Base-by-base conservation (phyloP, 2,797 vertebrate species). In the Sebastes cheni region DNA sequence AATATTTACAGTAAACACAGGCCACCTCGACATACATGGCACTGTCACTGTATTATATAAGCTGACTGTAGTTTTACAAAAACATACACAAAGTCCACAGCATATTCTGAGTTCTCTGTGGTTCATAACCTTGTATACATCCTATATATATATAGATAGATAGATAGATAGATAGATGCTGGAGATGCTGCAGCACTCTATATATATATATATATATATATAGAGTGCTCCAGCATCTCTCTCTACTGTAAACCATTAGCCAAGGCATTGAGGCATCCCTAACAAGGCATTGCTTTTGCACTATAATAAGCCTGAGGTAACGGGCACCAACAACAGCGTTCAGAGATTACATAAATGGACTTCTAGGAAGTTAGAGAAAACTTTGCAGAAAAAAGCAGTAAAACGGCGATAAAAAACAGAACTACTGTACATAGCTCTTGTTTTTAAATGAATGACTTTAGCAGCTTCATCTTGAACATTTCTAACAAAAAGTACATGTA, bases 201-300 rank as follows among this genome's bases (percentile, higher is more conserved):
- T 34, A 34, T 34, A 32, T 9, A 10, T 1, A 34, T 1, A 34
- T 34, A 1, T 34, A 34, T 34, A 32, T 9, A 10, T 1, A 34
- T 1, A 34, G 0, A 34, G 22, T n/a, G 4, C 72, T 59, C 2
- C 42, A 77, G 61, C 42, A 77, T 76, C 60, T 67, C n/a, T 67
- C 42, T 71, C 20, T 75, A 36, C 79, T 79, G 73, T 23, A 54
- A 42, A 72, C 75, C 72, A 84, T 84, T 85, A 82, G 67, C 70
- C 30, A 30, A 72, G 61, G 72, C 39, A 2, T 27, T 59, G 79
- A 86, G 55, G 62, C 60, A 30, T 74, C 59, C 39, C 74, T 80
- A 90, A 86, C 73, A 64, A 86, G 72, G 50, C 61, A 66, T 55
- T 54, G 59, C 56, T 80, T 59, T 72, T 32, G 60, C 34, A 64